phyloP scores from a whole-genome alignment of 2,888 invertebrate species.

The Cylindroiulus punctatus region DNA sequence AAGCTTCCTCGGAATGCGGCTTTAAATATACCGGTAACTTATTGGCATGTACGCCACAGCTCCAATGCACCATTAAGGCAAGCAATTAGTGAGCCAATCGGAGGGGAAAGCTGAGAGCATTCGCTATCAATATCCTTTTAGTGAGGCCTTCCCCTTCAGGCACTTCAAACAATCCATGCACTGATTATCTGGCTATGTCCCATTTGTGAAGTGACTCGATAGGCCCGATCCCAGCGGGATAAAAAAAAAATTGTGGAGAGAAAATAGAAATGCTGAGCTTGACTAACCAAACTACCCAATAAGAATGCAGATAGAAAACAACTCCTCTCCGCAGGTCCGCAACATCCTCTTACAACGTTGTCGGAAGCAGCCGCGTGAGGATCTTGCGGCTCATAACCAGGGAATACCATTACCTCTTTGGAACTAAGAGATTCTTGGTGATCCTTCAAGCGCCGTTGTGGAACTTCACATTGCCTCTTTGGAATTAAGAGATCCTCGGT shows the following conservation, averaged over 20 bases:
- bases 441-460: neutral
- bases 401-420: slow-evolving; percentile 6
- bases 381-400: neutral
- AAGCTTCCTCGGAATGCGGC: neutral
- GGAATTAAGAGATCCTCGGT: slow-evolving; percentile 13
- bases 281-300: slow-evolving; percentile 24
- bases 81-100: slow-evolving; percentile 9
- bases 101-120: slow-evolving; percentile 9
- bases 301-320: neutral
- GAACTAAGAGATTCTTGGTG: slow-evolving; percentile 19
- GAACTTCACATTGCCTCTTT: neutral
- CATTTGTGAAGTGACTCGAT: slow-evolving; percentile 15
- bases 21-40: slow-evolving; percentile 2
- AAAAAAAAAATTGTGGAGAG: neutral
- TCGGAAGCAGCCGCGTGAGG: neutral
- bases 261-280: slow-evolving; percentile 52
- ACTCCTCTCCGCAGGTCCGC: neutral
- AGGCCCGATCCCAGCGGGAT: neutral
- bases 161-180: slow-evolving; percentile 34
- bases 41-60: neutral
- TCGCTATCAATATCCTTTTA: slow-evolving; percentile 41
- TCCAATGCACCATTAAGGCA: slow-evolving; percentile 6
- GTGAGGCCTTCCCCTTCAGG: slow-evolving; percentile 34
- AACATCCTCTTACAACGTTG: neutral
- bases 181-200: slow-evolving; percentile 29